Percentiles rank a stretch among this genome's conserved stretches.
Evolutionary conservation across 2,888 invertebrate genomes (phyloP).

Genomic region (Drosophila aldrichi): DNA sequence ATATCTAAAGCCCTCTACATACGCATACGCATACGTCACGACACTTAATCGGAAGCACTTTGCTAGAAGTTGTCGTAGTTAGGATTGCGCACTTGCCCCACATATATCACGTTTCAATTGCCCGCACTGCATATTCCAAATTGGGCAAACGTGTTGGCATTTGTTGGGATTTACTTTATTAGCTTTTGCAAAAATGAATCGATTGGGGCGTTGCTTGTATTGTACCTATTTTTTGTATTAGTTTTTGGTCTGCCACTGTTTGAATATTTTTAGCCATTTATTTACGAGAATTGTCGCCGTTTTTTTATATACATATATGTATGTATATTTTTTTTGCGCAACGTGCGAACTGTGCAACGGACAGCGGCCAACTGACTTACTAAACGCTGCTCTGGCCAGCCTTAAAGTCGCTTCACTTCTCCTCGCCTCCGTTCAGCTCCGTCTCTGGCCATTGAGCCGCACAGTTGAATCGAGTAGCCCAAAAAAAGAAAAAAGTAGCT

Average conservation of each 20-base stretch:
- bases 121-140: slow-evolving; percentile 53
- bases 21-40: slow-evolving; percentile 6
- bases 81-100: slow-evolving; percentile 49
- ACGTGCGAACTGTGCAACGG: slow-evolving; percentile 73
- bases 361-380: slow-evolving; percentile 68
- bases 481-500: slow-evolving; percentile 24
- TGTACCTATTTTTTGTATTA: slow-evolving; percentile 1
- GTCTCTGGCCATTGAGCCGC: slow-evolving; percentile 39
- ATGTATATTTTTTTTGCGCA: slow-evolving; percentile 39
- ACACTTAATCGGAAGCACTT: slow-evolving; percentile 18
- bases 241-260: slow-evolving; percentile 4
- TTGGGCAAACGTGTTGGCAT: slow-evolving; percentile 71
- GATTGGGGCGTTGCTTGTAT: slow-evolving; percentile 37
- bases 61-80: slow-evolving; percentile 22
- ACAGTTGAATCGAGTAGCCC: slow-evolving; percentile 26
- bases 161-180: slow-evolving; percentile 37
- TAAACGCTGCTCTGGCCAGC: slow-evolving; percentile 47
- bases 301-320: slow-evolving; percentile 8
- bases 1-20: slow-evolving; percentile 6
- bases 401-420: slow-evolving; percentile 52
- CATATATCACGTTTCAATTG: slow-evolving; percentile 70
- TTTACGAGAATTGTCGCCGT: slow-evolving; percentile 7
- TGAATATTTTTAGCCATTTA: slow-evolving; percentile 11
- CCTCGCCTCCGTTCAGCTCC: slow-evolving; percentile 9
- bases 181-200: slow-evolving; percentile 27